Conservation (phyloP, 2,113 vertebrate genomes). For the Phoenicopterus ruber region DNA sequence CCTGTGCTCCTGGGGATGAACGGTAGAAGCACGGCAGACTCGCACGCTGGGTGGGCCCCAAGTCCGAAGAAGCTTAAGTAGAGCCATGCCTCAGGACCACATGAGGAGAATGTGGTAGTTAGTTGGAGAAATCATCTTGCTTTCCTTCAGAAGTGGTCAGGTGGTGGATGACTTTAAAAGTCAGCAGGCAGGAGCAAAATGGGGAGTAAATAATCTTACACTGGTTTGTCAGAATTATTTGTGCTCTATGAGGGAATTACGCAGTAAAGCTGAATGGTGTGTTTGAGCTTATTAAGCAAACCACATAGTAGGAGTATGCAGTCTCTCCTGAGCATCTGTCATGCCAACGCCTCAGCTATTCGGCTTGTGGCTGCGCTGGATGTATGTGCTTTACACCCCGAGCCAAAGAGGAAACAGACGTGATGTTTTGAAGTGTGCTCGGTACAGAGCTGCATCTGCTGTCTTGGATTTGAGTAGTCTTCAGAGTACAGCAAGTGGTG, state of each 20-base stretch:
- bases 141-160: background rate
- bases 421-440: background rate
- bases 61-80: background rate
- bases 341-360: background rate
- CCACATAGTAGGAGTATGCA: background rate
- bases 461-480: background rate
- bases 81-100: background rate
- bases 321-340: background rate
- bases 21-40: background rate
- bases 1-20: background rate
- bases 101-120: background rate
- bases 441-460: background rate
- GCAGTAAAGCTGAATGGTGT: background rate
- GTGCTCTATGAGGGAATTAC: background rate
- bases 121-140: background rate
- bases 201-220: background rate
- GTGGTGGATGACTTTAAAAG: background rate
- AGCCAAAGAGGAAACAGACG: background rate
- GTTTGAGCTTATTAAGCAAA: background rate
- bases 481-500: background rate
- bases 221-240: background rate
- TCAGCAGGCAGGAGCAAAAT: background rate
- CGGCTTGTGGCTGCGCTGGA: background rate
- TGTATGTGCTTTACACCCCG: background rate
- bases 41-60: rapidly evolving